Conservation (phyloP, 2,888 invertebrate genomes). For the Ormyrus thymus region DNA sequence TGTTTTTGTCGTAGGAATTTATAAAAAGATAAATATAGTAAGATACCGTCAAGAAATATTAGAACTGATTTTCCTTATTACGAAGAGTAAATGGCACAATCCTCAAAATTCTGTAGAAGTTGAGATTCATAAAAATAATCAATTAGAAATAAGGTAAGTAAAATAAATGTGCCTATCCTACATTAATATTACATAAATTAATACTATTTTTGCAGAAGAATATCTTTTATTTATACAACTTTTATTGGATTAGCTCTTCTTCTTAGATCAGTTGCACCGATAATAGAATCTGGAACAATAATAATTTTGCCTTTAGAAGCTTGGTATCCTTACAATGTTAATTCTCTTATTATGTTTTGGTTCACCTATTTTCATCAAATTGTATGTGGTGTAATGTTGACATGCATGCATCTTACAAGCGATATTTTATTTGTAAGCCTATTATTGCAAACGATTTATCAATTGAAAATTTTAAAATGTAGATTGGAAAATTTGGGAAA, state of each 20-base stretch:
- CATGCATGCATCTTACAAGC: constrained; percentile 16
- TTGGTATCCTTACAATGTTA: constrained; percentile 38
- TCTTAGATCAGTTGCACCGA: constrained; percentile 31
- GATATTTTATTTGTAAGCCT: constrained; percentile 37
- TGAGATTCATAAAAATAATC: not conserved
- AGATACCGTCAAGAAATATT: constrained; percentile 9
- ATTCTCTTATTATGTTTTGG: constrained; percentile 23
- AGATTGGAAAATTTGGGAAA: constrained; percentile 4
- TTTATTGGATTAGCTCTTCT: constrained; percentile 16
- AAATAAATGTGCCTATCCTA: not conserved
- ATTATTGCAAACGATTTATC: constrained; percentile 24
- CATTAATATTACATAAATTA: constrained; percentile 2
- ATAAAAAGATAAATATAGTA: constrained; percentile 26
- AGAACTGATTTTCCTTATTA: constrained; percentile 15
- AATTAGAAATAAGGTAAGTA: constrained; percentile 23
- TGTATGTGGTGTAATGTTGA: constrained; percentile 17
- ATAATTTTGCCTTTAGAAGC: constrained; percentile 38
- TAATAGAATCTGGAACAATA: constrained; percentile 26
- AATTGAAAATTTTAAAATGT: constrained; percentile 34
- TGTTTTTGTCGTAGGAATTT: constrained; percentile 22
- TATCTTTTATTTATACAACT: constrained; percentile 15
- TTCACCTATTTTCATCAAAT: constrained; percentile 39
- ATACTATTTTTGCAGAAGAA: not conserved
- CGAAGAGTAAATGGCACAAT: constrained; percentile 16
- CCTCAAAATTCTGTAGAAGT: constrained; percentile 9